Evolutionary conservation across 2,113 vertebrate genomes (phyloP).

Genomic region (zebrafish (Danio rerio)): GRCz12tu NC_133178.1:2543001-2543500

Average conservation of each 20-base stretch:
- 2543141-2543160: too few species aligned
- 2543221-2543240: conserved; percentile 9
- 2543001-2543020: too few species aligned
- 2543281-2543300: conserved; percentile 73
- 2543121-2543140: too few species aligned
- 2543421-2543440: neutral
- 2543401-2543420: too few species aligned
- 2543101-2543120: too few species aligned
- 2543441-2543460: neutral
- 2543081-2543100: too few species aligned
- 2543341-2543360: conserved; percentile 96
- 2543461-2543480: too few species aligned
- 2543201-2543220: conserved; percentile 26
- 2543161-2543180: neutral
- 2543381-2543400: conserved; percentile 34
- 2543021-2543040: too few species aligned
- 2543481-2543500: too few species aligned
- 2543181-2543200: neutral
- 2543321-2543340: conserved; percentile 95
- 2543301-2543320: conserved; percentile 93
- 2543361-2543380: conserved; percentile 91
- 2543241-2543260: neutral
- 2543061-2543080: too few species aligned
- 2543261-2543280: neutral
- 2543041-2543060: too few species aligned